Conservation (phyloP, 2,888 invertebrate species). For the Mesodorylaimus sp. region DNA sequence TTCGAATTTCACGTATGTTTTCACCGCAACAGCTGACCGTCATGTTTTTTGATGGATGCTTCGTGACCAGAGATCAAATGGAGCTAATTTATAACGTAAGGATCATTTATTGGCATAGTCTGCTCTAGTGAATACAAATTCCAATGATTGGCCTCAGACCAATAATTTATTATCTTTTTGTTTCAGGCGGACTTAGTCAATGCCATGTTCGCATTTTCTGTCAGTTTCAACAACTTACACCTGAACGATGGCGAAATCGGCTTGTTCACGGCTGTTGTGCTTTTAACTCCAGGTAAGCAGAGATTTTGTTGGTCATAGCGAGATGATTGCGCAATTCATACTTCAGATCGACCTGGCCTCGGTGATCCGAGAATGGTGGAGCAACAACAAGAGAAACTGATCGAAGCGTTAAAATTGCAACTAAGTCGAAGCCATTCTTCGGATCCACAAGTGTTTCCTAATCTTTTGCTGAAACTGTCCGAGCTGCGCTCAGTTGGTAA, state of each 20-base stretch:
- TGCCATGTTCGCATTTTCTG: slow-evolving; percentile 58
- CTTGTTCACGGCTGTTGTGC: slow-evolving; percentile 62
- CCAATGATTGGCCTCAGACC: background rate
- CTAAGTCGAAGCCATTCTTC: slow-evolving; percentile 44
- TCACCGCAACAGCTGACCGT: slow-evolving; percentile 47
- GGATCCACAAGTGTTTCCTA: slow-evolving; percentile 43
- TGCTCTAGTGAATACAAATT: background rate
- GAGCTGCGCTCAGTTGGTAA: slow-evolving; percentile 58
- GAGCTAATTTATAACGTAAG: slow-evolving; percentile 67
- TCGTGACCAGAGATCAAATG: slow-evolving; percentile 60
- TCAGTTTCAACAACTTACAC: slow-evolving; percentile 46
- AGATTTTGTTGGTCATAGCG: background rate
- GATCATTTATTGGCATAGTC: background rate
- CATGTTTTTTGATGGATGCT: slow-evolving; percentile 73
- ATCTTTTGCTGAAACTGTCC: slow-evolving; percentile 45
- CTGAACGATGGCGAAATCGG: slow-evolving; percentile 76
- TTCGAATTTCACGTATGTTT: slow-evolving; percentile 61
- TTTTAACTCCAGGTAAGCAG: slow-evolving; percentile 44
- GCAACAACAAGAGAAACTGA: slow-evolving; percentile 56
- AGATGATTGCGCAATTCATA: background rate
- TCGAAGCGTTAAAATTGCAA: slow-evolving; percentile 63
- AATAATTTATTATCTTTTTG: background rate
- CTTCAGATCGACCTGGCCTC: slow-evolving; percentile 40
- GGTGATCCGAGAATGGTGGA: slow-evolving; percentile 59
- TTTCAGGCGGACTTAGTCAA: slow-evolving; percentile 60